phyloP scores from a whole-genome alignment of 1,140 invertebrate species.

The Drosophila pachea region DNA sequence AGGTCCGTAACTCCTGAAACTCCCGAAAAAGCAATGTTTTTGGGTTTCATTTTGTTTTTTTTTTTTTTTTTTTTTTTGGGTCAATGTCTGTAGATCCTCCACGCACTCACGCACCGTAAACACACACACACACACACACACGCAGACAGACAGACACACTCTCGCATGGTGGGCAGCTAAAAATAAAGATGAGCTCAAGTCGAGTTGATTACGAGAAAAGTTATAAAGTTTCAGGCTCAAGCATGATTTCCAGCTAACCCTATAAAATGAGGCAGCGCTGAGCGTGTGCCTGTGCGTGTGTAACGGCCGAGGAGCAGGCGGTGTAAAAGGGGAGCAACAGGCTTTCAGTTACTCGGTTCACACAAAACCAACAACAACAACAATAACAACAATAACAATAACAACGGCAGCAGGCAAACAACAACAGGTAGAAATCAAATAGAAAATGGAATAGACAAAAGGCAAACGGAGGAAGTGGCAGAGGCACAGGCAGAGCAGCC shows the following conservation, averaged over 20 bases:
- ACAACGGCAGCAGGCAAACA: constrained; percentile 32
- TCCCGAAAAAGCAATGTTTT: constrained; percentile 38
- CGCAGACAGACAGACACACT: neutral
- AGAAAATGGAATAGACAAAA: constrained; percentile 76
- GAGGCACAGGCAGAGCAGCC: constrained; percentile 30
- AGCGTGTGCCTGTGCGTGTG: constrained; percentile 46
- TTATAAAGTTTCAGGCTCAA: constrained; percentile 65
- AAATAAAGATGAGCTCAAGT: constrained; percentile 71
- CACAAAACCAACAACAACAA: constrained; percentile 27
- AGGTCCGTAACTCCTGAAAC: constrained; percentile 49
- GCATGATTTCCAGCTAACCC: constrained; percentile 54
- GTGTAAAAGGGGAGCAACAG: constrained; percentile 66
- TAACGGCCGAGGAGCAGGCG: constrained; percentile 25
- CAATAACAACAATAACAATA: constrained; percentile 39
- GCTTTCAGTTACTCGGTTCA: constrained; percentile 56
- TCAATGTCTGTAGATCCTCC: constrained; percentile 59
- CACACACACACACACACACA: constrained; percentile 1
- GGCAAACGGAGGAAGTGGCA: constrained; percentile 54
- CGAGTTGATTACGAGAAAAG: constrained; percentile 67
- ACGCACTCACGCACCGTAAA: constrained; percentile 2
- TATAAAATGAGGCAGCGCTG: constrained; percentile 29
- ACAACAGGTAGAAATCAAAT: constrained; percentile 77
- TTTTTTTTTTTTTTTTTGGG: constrained; percentile 49
- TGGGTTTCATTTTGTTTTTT: constrained; percentile 7
- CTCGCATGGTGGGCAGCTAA: constrained; percentile 39